phyloP scores from a whole-genome alignment of 2,888 invertebrate species.

The Drosophila anomalata region DNA sequence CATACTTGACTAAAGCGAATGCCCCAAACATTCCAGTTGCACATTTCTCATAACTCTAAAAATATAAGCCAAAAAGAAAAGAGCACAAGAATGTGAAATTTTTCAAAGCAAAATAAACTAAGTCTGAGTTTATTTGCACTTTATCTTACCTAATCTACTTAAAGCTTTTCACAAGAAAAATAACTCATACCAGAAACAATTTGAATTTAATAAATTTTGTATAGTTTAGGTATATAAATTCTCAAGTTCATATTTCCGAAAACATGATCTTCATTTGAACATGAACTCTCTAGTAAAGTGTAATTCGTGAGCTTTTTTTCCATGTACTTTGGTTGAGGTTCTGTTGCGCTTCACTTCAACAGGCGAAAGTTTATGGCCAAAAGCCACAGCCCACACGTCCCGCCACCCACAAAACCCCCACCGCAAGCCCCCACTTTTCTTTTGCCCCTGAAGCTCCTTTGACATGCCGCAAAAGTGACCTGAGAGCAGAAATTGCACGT shows the following conservation, averaged over 20 bases:
- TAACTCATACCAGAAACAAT: background rate
- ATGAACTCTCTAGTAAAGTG: background rate
- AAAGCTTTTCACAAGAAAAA: slow-evolving; percentile 1
- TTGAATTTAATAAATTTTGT: background rate
- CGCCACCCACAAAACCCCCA: slow-evolving; percentile 18
- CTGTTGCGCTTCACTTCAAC: slow-evolving; percentile 56
- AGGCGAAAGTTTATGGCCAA: slow-evolving; percentile 71
- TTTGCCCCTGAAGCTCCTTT: slow-evolving; percentile 13
- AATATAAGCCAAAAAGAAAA: background rate
- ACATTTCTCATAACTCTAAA: no score
- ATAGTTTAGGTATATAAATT: background rate
- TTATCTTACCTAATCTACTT: slow-evolving; percentile 11
- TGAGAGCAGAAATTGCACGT: slow-evolving; percentile 75
- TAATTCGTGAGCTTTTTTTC: background rate
- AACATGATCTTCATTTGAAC: background rate
- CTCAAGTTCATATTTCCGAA: background rate
- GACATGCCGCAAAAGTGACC: slow-evolving; percentile 53
- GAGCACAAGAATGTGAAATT: slow-evolving; percentile 8
- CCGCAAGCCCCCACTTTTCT: background rate
- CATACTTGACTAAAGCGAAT: slow-evolving; percentile 47
- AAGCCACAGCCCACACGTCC: slow-evolving; percentile 66
- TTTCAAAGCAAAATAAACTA: slow-evolving; percentile 18
- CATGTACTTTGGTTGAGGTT: slow-evolving; percentile 9
- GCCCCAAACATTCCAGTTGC: slow-evolving; percentile 13
- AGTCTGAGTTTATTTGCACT: slow-evolving; percentile 10